Percentiles rank a stretch among this genome's conserved stretches.
phyloP scores from a whole-genome alignment of 2,797 vertebrate genomes.

The Pipistrellus pygmaeus region DNA sequence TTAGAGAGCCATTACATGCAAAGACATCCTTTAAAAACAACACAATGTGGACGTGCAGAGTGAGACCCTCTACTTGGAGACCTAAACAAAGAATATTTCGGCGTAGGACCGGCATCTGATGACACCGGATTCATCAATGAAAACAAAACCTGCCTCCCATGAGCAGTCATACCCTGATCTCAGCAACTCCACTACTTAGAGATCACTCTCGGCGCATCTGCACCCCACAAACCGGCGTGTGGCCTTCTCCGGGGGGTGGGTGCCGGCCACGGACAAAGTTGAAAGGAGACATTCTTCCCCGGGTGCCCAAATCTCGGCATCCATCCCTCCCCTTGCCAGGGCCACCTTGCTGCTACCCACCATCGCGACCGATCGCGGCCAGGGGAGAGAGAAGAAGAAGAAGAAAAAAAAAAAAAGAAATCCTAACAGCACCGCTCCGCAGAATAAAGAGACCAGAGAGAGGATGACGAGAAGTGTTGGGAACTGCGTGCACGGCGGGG shows the following conservation, averaged over 20 bases:
- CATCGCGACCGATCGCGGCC: constrained; percentile 73
- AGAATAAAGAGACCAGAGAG: constrained; percentile 83
- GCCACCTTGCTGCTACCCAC: constrained; percentile 81
- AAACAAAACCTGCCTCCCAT: constrained; percentile 87
- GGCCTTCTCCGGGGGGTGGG: constrained; percentile 83
- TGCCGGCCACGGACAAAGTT: constrained; percentile 83
- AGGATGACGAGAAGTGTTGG: constrained; percentile 85
- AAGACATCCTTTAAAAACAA: constrained; percentile 82
- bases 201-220: constrained; percentile 83
- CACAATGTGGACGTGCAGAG: constrained; percentile 85
- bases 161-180: constrained; percentile 83
- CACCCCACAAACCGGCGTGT: constrained; percentile 82
- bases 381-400: background rate
- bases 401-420: constrained; percentile 49
- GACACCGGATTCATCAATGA: constrained; percentile 88
- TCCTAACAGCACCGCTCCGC: constrained; percentile 81
- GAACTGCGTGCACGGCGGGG: constrained; percentile 85
- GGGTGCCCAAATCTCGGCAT: constrained; percentile 71
- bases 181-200: constrained; percentile 88
- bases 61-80: constrained; percentile 85
- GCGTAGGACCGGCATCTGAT: constrained; percentile 88
- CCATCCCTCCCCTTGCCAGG: constrained; percentile 75
- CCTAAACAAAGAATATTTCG: constrained; percentile 89
- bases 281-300: constrained; percentile 79
- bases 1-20: constrained; percentile 71